A percentile compares a stretch with the other conserved stretches of the same genome.
These are phyloP conservation scores for Anguilla rostrata DNA, from an alignment of 2,113 vertebrate genomes.

Conservation along the genomic window DNA sequence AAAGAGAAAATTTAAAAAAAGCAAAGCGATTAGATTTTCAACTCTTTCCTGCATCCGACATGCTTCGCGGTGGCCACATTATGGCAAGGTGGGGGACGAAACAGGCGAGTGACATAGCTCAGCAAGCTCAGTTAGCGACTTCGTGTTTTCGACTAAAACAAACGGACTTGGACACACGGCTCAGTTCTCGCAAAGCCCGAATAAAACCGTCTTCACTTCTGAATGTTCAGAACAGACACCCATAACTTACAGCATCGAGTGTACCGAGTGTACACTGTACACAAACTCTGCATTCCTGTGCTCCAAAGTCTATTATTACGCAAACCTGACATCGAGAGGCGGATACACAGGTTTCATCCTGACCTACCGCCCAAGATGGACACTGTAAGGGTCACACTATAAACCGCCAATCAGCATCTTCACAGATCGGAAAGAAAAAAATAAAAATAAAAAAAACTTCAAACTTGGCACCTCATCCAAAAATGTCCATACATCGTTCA, in stretches of 20 bases:
- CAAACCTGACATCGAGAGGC: neutral
- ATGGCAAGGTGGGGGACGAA: neutral
- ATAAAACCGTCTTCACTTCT: neutral
- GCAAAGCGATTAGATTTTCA: neutral
- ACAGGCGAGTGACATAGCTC: neutral
- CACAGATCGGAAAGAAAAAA: slow-evolving; percentile 10
- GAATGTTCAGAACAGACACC: neutral
- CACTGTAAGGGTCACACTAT: slow-evolving; percentile 35
- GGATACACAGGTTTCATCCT: neutral
- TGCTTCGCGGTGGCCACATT: neutral
- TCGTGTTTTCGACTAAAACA: neutral
- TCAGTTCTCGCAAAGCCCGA: neutral
- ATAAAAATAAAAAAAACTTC: slow-evolving; percentile 2
- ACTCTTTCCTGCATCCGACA: neutral
- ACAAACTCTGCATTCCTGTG: neutral
- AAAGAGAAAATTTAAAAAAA: neutral
- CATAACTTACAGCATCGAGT: neutral
- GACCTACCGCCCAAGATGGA: slow-evolving; percentile 23
- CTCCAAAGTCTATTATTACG: neutral
- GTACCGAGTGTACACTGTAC: neutral
- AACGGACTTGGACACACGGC: neutral
- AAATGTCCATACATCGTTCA: slow-evolving; percentile 46
- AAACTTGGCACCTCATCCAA: slow-evolving; percentile 63
- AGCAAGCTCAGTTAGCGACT: neutral
- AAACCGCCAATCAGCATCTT: slow-evolving; percentile 40